These are phyloP conservation scores for Oxyura jamaicensis DNA, from an alignment of 2,113 vertebrate genomes.

Conservation along the genomic window DNA sequence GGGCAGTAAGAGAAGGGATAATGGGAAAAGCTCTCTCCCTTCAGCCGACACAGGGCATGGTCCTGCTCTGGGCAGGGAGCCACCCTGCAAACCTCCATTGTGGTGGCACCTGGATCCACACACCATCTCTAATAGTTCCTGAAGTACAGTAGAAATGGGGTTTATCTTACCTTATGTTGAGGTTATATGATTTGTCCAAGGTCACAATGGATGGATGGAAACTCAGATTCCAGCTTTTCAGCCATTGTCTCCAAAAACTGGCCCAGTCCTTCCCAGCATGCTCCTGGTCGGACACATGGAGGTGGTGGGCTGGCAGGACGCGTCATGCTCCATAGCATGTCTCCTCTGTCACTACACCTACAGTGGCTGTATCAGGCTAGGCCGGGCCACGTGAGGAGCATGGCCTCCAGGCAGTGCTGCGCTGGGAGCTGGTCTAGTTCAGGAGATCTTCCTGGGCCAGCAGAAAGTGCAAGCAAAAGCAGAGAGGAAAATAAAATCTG, in stretches of 20 bases:
- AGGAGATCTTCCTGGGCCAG: too few relatives aligned
- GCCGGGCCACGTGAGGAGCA: neutral
- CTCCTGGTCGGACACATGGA: neutral
- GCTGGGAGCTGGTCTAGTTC: neutral
- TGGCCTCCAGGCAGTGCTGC: neutral
- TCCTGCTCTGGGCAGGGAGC: neutral
- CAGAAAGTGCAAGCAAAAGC: neutral
- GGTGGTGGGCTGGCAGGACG: neutral
- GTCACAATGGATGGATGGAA: neutral
- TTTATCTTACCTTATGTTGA: neutral
- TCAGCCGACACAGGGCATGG: fast-evolving
- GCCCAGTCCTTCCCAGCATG: neutral
- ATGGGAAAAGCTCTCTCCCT: neutral
- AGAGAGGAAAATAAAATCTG: neutral
- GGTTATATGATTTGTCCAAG: neutral
- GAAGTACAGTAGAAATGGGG: neutral
- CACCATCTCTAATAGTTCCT: neutral
- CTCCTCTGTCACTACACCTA: neutral
- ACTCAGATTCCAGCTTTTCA: neutral
- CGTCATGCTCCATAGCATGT: neutral
- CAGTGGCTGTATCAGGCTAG: too few relatives aligned
- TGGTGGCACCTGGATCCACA: neutral
- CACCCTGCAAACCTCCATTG: neutral
- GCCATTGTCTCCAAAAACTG: neutral
- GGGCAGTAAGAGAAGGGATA: neutral